Base-by-base conservation (phyloP, 2,888 invertebrate genomes). In the Autographa gamma region DNA sequence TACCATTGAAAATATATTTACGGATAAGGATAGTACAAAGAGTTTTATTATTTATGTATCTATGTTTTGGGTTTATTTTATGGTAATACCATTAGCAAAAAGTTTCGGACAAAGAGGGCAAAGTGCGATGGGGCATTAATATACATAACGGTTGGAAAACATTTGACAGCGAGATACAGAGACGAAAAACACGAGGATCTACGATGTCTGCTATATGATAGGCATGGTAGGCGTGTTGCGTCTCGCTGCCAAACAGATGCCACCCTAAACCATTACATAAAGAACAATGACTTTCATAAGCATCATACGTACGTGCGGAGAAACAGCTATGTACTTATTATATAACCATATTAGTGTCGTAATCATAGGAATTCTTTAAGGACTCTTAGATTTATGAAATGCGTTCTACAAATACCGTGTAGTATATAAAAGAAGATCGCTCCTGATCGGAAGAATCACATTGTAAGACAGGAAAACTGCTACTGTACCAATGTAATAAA, bases 191-290 rank as follows among this genome's bases (percentile, higher is more conserved):
- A 56, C 25, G 54, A 56, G 19, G 25, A 11, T 25, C 19, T 56
- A 56, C 13, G 25, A 54, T 54, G 19, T 19, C 19, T 54, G 18
- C 11, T 19, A 54, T 18, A 11, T 54, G 54, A 8, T 54, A 25
- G 25, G 13, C 25, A 14, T 56, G 25, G 11, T 56, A 25, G 54
- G 11, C 25, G 38, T 38, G 54, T 19, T 56, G 19, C 13, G 25
- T 56, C 34, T 54, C 31, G 60, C 48, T 54, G 54, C 63, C 43
- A 71, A 65, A 61, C 54, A 34, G 63, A 60, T 60, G 52, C 48
- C 60, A 66, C 60, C 43, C 18, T 52, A 60, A 31, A 60, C 66
- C 59, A 60, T 43, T 34, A 16, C 18, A 60, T 56, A 56, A 56
- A 56, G 54, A 56, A 56, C 19, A 56, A 56, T 25, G 11, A 56